Percentiles rank a stretch among this genome's conserved stretches.
Evolutionary conservation across 2,113 vertebrate species (phyloP).

Genomic region (Mus musculus): DNA sequence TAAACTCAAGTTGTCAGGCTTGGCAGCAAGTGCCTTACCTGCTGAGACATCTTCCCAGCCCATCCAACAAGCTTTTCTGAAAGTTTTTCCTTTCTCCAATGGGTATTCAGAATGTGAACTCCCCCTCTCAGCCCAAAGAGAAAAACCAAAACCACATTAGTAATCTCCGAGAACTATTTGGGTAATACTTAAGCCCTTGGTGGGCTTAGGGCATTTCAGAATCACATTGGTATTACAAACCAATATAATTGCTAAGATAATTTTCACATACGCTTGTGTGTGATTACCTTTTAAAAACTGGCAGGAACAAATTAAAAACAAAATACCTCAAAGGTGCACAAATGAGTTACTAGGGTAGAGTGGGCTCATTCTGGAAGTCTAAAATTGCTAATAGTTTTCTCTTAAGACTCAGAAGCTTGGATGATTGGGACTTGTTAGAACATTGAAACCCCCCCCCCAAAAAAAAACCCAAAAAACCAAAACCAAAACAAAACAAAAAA

Average conservation of each 20-base stretch:
- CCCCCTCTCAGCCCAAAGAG: not conserved
- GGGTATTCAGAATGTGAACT: not conserved
- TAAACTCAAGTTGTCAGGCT: not conserved
- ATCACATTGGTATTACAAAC: slow-evolving; percentile 37
- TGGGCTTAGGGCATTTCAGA: slow-evolving; percentile 13
- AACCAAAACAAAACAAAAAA: too few species aligned
- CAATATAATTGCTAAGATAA: not conserved
- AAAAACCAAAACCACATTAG: slow-evolving; percentile 2
- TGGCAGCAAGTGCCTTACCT: not conserved
- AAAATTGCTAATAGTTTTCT: not conserved
- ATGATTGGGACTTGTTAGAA: not conserved
- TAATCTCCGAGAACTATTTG: not conserved
- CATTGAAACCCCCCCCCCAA: not conserved
- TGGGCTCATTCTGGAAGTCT: not conserved
- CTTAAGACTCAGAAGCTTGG: not conserved
- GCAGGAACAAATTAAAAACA: slow-evolving; percentile 32
- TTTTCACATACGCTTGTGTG: not conserved
- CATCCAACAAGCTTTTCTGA: not conserved
- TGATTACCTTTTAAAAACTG: slow-evolving; percentile 48
- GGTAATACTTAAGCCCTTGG: slow-evolving; percentile 32
- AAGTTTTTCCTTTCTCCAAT: slow-evolving; percentile 1
- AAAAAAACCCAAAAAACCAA: too few species aligned
- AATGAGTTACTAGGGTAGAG: not conserved
- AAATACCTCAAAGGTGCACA: not conserved
- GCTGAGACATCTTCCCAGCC: too few species aligned